Evolutionary conservation across 1,140 invertebrate genomes (phyloP).

Genomic region (Psix sp.): DNA sequence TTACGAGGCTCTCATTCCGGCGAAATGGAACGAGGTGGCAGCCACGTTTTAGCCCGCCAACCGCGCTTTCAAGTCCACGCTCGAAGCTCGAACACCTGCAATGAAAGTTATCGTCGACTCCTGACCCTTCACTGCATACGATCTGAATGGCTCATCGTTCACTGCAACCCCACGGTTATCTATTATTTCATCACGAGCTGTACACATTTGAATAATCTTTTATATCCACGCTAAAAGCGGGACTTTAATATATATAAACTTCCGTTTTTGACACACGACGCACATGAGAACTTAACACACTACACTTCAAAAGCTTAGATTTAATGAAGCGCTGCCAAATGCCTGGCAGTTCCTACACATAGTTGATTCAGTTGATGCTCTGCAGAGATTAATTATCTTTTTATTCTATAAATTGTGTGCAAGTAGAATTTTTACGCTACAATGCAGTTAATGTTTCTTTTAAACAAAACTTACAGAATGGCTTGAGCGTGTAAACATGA

Average conservation of each 20-base stretch:
- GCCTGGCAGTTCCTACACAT: conserved; percentile 4
- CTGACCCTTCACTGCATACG: conserved; percentile 31
- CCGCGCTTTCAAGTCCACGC: conserved; percentile 48
- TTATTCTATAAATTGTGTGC: too few species aligned
- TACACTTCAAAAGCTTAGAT: conserved; percentile 13
- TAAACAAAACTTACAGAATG: too few species aligned
- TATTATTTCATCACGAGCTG: conserved; percentile 54
- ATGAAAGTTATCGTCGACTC: conserved; percentile 63
- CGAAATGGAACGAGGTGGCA: conserved; percentile 50
- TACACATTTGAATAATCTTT: conserved; percentile 43
- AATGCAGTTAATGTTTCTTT: too few species aligned
- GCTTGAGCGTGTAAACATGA: too few species aligned
- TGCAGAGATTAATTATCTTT: too few species aligned
- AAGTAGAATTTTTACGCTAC: too few species aligned
- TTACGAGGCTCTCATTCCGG: conserved; percentile 59
- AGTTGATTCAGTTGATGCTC: conserved; percentile 25
- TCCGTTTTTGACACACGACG: conserved; percentile 24
- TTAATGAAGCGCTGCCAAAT: conserved; percentile 29
- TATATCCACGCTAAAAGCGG: not conserved
- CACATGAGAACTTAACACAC: conserved; percentile 14
- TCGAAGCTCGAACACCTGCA: conserved; percentile 63
- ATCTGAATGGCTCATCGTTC: conserved; percentile 41
- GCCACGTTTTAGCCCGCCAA: conserved; percentile 41
- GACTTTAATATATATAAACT: conserved; percentile 30
- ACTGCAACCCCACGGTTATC: conserved; percentile 39